phyloP scores from a whole-genome alignment of 2,888 invertebrate species.

The Metopia argyrocephala region DNA sequence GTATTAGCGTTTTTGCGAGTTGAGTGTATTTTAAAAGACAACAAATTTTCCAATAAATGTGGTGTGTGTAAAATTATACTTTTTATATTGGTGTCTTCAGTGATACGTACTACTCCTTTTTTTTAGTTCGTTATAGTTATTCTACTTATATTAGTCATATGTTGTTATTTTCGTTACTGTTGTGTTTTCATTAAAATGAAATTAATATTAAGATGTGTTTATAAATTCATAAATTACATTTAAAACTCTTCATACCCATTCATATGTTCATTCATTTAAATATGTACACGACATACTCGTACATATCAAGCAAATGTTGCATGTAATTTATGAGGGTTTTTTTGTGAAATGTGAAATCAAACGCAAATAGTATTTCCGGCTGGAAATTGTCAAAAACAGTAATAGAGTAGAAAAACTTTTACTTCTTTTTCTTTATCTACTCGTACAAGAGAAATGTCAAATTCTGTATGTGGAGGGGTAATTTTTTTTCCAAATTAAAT shows the following conservation, averaged over 20 bases:
- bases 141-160: too few species aligned
- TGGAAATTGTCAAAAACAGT: conserved; percentile 39
- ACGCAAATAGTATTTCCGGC: conserved; percentile 44
- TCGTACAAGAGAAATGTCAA: not conserved
- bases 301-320: not conserved
- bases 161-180: not conserved
- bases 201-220: not conserved
- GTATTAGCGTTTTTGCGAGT: too few species aligned
- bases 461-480: conserved; percentile 25
- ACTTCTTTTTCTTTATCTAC: not conserved
- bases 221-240: conserved; percentile 30
- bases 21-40: too few species aligned
- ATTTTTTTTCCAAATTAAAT: conserved; percentile 58
- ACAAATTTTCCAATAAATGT: too few species aligned
- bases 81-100: too few species aligned
- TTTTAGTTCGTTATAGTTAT: too few species aligned
- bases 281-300: not conserved
- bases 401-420: not conserved
- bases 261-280: not conserved
- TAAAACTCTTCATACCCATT: not conserved
- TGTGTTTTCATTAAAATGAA: not conserved
- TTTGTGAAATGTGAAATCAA: not conserved
- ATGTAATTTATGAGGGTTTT: conserved; percentile 13
- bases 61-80: too few species aligned
- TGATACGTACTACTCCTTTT: too few species aligned